Evolutionary conservation across 2,797 vertebrate genomes (phyloP), one percentile per base, ranked within the genome.

Genomic region (Mustela erminea): DNA sequence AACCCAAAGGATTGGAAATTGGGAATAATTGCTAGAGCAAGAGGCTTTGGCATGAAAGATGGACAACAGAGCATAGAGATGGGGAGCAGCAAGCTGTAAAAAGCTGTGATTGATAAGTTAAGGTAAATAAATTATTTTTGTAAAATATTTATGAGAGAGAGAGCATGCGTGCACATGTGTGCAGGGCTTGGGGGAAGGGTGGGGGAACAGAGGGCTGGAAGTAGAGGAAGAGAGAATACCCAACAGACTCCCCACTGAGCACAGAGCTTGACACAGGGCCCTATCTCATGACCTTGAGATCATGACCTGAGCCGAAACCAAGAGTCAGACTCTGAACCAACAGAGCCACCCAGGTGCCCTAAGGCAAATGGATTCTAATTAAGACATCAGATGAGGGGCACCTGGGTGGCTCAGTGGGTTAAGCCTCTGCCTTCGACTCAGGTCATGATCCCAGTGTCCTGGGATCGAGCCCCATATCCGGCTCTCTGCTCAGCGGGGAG

Each of bases 321-420:
- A 35, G n/a, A 35, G n/a, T 20, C 64, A 68, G 17, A 68, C n/a
- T 18, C 66, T 68, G 10, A 68, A 68, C n/a, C 18, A 4, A 21
- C 18, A 20, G n/a, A 68, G n/a, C 66, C n/a, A 11, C 18, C 66
- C n/a, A 35, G 18, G 8, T 21, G 9, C 66, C n/a, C n/a, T 56
- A 80, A 88, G 58, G 17, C 27, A 80, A 94, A 93, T 62, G 54
- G 66, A 82, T 90, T 93, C 68, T 96, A 62, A 81, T 77, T 32
- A 84, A 64, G 0, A 9, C 10, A 68, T 82, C 62, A 46, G 20
- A 60, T 88, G 52, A 75, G 52, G 52, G 52, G 52, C 0, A 17
- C 52, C 52, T 54, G 52, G 17, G 52, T 54, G 52, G 5, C 52
- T 54, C 52, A 54, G 52, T 54, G 52, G 52, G 17, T 54, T 54